phyloP scores from a whole-genome alignment of 2,888 invertebrate species.

The Leucoptera coffeella region DNA sequence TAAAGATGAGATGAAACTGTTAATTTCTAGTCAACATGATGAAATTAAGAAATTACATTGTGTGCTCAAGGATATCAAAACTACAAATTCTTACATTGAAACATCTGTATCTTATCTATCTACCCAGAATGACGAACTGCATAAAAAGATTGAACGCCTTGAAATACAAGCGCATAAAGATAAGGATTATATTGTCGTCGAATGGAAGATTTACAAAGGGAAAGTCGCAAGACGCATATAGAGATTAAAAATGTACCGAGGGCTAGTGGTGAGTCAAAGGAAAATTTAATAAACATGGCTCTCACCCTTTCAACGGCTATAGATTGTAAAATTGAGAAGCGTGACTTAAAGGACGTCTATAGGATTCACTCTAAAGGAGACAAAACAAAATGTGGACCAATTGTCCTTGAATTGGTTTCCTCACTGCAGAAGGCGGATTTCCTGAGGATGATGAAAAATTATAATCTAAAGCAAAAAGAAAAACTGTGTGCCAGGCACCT shows the following conservation, averaged over 20 bases:
- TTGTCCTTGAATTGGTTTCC: conserved; percentile 5
- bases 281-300: conserved; percentile 6
- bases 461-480: conserved; percentile 6
- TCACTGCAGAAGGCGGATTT: conserved; percentile 5
- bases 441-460: conserved; percentile 6
- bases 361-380: conserved; percentile 4
- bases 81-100: conserved; percentile 5
- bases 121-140: conserved; percentile 5
- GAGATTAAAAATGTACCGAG: conserved; percentile 8
- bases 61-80: conserved; percentile 4
- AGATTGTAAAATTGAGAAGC: conserved; percentile 3
- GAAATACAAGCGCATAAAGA: conserved; percentile 4
- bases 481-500: conserved; percentile 7
- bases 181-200: conserved; percentile 5
- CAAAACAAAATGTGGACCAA: conserved; percentile 2
- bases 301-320: conserved; percentile 4
- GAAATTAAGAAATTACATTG: no score
- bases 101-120: conserved; percentile 4
- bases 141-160: conserved; percentile 4
- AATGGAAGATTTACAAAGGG: conserved; percentile 6
- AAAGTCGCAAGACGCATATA: conserved; percentile 5
- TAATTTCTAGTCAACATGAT: no score
- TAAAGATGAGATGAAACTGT: no score
- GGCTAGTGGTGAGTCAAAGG: conserved; percentile 5
- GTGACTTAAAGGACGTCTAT: conserved; percentile 8